phyloP scores from a whole-genome alignment of 1,140 invertebrate genomes.

The Thaumatotibia leucotreta region DNA sequence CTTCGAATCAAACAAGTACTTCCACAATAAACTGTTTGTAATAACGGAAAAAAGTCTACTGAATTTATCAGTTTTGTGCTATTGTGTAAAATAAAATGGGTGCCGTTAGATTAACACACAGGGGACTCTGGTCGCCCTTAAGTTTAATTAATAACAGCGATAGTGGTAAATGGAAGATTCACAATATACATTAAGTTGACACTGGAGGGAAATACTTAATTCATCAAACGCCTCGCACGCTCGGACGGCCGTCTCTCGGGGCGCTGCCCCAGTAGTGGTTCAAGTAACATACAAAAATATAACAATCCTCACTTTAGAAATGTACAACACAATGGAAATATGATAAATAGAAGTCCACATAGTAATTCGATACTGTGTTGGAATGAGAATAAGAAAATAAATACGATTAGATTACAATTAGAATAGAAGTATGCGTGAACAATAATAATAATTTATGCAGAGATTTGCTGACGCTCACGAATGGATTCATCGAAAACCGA shows the following conservation, averaged over 20 bases:
- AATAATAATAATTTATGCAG: background rate
- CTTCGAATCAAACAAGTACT: background rate
- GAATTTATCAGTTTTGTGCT: background rate
- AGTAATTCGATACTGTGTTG: conserved; percentile 48
- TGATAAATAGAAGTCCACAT: conserved; percentile 38
- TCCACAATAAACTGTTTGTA: background rate
- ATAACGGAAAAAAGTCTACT: background rate
- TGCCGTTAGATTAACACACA: background rate
- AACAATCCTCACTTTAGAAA: conserved; percentile 48
- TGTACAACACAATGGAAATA: conserved; percentile 57
- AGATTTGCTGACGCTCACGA: background rate
- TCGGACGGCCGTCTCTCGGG: conserved; percentile 36
- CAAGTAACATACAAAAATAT: conserved; percentile 67
- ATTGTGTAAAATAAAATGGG: background rate
- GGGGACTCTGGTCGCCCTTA: background rate
- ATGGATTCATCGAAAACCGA: background rate
- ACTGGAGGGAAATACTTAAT: conserved; percentile 8
- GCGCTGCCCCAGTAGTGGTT: conserved; percentile 27
- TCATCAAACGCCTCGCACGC: background rate
- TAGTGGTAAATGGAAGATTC: conserved; percentile 7
- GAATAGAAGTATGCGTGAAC: background rate
- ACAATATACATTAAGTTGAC: background rate
- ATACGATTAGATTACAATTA: conserved; percentile 30
- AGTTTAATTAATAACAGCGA: background rate
- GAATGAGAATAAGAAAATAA: conserved; percentile 62